Base-by-base conservation (phyloP, 2,888 invertebrate genomes). In the Rhaphigaster nebulosa region DNA sequence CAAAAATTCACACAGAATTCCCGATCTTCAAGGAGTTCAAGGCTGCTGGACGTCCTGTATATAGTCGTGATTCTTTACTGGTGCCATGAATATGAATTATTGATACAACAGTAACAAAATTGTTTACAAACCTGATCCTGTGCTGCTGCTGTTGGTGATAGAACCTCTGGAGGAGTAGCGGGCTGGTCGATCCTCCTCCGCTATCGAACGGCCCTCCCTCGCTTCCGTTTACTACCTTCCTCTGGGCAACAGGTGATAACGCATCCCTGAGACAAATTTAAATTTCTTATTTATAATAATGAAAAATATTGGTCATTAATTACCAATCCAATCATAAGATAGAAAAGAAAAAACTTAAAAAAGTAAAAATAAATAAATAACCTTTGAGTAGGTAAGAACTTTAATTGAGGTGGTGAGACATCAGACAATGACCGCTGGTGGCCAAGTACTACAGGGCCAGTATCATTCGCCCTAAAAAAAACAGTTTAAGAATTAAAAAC, bases 111-210 rank as follows among this genome's bases (percentile, higher is more conserved):
- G 45, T 45, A 45, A 45, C 45, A 6, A 45, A 45, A 45, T n/a
- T 45, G 45, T 6, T 45, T 45, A 45, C 45, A 4, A 45, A 91
- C 91, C 91, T 91, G 80, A 90, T 90, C 76, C 91, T 94, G 92
- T 96, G 95, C 93, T 96, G 97, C 93, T 96, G 96, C 93, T 96
- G 96, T 93, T 97, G 97, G 93, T 97, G 97, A 93, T 96, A 96
- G 93, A 96, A 97, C 93, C 97, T 95, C 93, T 97, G 97, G 92
- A 97, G 94, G 91, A 97, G 96, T 93, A 97, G 96, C 65, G 97
- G 97, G 94, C 96, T 97, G 90, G 96, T 96, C 94, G 96, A 96
- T 92, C 96, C 96, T 95, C n/a, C n/a, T 60, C 91, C 91, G 18
- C 90, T 65, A 26, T 89, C 80, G 41, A 60, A 90, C 18, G 91